Percentiles rank a stretch among this genome's conserved stretches.
These are phyloP conservation scores for Spodoptera littoralis DNA, from an alignment of 2,888 invertebrate species.

Conservation along the genomic window DNA sequence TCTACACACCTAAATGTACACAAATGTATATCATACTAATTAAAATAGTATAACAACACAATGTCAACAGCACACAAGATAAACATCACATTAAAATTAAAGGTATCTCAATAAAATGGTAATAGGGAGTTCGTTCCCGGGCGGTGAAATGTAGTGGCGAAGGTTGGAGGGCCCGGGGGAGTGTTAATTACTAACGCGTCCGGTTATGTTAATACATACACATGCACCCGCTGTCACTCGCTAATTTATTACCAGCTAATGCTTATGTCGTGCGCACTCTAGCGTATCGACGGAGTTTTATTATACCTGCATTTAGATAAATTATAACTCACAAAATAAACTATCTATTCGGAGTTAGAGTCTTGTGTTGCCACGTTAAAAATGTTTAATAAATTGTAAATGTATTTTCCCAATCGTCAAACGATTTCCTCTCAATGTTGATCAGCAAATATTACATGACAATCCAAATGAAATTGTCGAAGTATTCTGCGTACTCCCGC, in stretches of 20 bases:
- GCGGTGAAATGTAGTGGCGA: conserved; percentile 4
- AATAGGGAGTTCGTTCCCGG: conserved; percentile 36
- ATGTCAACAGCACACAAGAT: conserved; percentile 3
- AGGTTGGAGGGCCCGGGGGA: conserved; percentile 17
- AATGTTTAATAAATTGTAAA: too few relatives aligned
- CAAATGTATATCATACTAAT: too few relatives aligned
- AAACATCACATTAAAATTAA: conserved; percentile 34
- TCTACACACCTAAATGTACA: too few relatives aligned
- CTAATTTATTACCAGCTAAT: conserved; percentile 5
- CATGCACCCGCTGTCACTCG: neutral
- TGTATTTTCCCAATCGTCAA: conserved; percentile 4
- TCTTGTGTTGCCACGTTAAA: too few relatives aligned
- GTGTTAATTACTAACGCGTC: conserved; percentile 31
- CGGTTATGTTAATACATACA: conserved; percentile 18
- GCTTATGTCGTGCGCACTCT: too few relatives aligned
- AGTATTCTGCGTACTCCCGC: conserved; percentile 1
- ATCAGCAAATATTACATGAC: conserved; percentile 37
- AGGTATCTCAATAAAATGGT: conserved; percentile 39
- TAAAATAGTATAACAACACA: neutral
- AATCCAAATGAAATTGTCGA: conserved; percentile 43
- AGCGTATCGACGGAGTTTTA: too few relatives aligned
- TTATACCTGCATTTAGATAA: too few relatives aligned
- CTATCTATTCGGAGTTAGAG: too few relatives aligned
- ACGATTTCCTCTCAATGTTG: conserved; percentile 23
- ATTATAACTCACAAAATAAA: too few relatives aligned